Conservation (phyloP, 2,888 invertebrate species). For the Microctonus brassicae region DNA sequence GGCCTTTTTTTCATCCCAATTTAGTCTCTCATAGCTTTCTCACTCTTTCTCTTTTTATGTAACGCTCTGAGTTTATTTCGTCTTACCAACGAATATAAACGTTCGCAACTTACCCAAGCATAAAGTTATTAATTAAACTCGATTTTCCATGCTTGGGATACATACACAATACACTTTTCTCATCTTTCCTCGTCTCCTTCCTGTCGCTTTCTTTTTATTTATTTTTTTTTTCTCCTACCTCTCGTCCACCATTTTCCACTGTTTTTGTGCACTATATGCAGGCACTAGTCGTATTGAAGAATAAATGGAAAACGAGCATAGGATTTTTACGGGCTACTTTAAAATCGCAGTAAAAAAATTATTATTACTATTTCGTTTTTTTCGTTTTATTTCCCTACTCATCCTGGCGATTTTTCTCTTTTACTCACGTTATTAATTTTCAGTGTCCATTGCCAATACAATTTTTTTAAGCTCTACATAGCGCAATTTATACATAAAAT, state of each 20-base stretch:
- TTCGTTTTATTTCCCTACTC: slow-evolving; percentile 17
- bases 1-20: background rate
- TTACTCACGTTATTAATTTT: background rate
- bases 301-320: slow-evolving; percentile 29
- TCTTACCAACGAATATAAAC: background rate
- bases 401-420: background rate
- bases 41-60: background rate
- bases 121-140: slow-evolving; percentile 54
- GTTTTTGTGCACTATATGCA: slow-evolving; percentile 11
- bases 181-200: slow-evolving; percentile 23
- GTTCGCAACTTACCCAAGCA: slow-evolving; percentile 20
- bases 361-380: slow-evolving; percentile 41
- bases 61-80: background rate
- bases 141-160: slow-evolving; percentile 23
- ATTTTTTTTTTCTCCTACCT: background rate
- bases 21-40: background rate
- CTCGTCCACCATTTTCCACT: background rate
- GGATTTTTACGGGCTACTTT: slow-evolving; percentile 29
- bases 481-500: too few species aligned
- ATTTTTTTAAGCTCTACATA: too few species aligned
- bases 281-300: slow-evolving; percentile 7
- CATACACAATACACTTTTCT: background rate
- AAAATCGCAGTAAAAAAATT: slow-evolving; percentile 9
- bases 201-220: slow-evolving; percentile 1
- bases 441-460: background rate